Percentiles rank a stretch among this genome's conserved stretches.
phyloP scores from a whole-genome alignment of 2,888 invertebrate species.

The Galerucella pusilla region DNA sequence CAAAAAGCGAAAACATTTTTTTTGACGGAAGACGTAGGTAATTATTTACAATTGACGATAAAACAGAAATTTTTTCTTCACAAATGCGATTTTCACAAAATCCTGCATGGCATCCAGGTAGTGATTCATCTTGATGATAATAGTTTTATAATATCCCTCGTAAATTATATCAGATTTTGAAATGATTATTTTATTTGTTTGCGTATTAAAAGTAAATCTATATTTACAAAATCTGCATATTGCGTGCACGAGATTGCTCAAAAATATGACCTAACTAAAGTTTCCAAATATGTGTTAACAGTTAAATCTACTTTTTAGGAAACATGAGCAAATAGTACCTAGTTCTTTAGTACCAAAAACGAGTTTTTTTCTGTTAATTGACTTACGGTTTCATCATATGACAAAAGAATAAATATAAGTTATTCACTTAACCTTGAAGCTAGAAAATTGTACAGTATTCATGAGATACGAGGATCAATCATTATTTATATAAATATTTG shows the following conservation, averaged over 20 bases:
- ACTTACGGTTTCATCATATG: slow-evolving; percentile 5
- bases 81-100: too few relatives aligned
- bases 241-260: background rate
- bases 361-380: slow-evolving; percentile 5
- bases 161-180: background rate
- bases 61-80: too few relatives aligned
- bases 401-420: background rate
- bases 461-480: slow-evolving; percentile 12
- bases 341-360: background rate
- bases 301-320: slow-evolving; percentile 1
- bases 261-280: background rate
- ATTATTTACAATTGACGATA: too few relatives aligned
- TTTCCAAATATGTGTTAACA: background rate
- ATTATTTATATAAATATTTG: background rate
- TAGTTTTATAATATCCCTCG: background rate
- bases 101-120: too few relatives aligned
- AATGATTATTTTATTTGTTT: background rate
- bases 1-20: too few relatives aligned
- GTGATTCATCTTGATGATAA: too few relatives aligned
- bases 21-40: too few relatives aligned
- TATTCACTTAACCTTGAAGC: slow-evolving; percentile 28
- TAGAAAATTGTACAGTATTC: slow-evolving; percentile 12
- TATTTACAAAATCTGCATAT: background rate
- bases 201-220: background rate
- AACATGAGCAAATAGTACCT: background rate